Conservation (phyloP, 2,113 vertebrate genomes). For the Apodemus sylvaticus region DNA sequence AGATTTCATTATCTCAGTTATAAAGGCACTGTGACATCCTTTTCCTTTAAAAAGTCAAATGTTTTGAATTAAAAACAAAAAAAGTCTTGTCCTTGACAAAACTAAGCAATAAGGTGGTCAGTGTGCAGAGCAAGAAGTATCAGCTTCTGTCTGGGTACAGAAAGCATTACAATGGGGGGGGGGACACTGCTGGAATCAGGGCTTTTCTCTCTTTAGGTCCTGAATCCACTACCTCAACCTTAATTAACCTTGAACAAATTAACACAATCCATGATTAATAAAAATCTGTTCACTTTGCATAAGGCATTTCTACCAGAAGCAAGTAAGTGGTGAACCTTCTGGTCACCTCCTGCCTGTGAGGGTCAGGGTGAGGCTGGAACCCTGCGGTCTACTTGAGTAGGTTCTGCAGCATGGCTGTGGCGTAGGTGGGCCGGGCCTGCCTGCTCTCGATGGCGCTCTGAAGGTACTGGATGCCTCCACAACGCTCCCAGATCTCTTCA, state of each 20-base stretch:
- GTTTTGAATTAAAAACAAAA: conserved; percentile 48
- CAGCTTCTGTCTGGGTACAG: conserved; percentile 47
- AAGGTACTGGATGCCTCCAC: conserved; percentile 95
- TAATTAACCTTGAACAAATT: conserved; percentile 83
- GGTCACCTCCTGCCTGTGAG: conserved; percentile 82
- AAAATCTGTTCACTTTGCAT: conserved; percentile 84
- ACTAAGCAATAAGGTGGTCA: conserved; percentile 50
- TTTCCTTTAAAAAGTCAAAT: conserved; percentile 48
- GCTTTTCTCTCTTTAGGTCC: conserved; percentile 71
- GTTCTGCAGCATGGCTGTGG: conserved; percentile 97
- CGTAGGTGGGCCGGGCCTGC: conserved; percentile 96
- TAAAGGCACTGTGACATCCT: conserved; percentile 64
- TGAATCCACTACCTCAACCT: conserved; percentile 81
- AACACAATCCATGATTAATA: conserved; percentile 84
- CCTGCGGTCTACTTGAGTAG: conserved; percentile 86
- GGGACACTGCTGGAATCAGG: conserved; percentile 69
- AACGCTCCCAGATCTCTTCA: conserved; percentile 99
- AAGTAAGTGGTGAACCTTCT: conserved; percentile 70
- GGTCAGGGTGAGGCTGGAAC: background rate
- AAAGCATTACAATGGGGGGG: conserved; percentile 19
- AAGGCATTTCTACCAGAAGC: conserved; percentile 82
- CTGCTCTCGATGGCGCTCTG: conserved; percentile 94
- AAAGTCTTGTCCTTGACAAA: conserved; percentile 46
- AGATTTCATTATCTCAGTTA: conserved; percentile 89
- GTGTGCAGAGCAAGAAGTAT: conserved; percentile 47